These are phyloP conservation scores for Ceriagrion tenellum DNA, from an alignment of 2,888 invertebrate species.

Conservation along the genomic window DNA sequence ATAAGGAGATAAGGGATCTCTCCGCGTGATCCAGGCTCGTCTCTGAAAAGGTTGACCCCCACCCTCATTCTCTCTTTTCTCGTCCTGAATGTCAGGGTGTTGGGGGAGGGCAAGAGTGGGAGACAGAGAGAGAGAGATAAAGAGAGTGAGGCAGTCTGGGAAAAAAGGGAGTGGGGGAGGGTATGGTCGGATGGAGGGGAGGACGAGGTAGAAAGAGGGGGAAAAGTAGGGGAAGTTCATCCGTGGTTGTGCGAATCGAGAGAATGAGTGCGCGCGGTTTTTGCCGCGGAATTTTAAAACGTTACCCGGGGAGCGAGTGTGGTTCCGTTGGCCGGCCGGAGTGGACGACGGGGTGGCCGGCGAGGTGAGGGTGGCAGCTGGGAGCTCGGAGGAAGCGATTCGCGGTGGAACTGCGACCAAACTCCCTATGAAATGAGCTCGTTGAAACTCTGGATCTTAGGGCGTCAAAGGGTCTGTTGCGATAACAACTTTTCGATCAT, in stretches of 20 bases:
- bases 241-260: background rate
- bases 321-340: background rate
- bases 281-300: background rate
- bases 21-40: background rate
- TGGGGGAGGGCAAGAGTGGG: background rate
- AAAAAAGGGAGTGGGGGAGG: background rate
- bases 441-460: too few relatives aligned
- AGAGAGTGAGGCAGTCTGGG: background rate
- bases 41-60: slow-evolving; percentile 6
- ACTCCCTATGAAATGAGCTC: too few relatives aligned
- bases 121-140: background rate
- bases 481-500: too few relatives aligned
- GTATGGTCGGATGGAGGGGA: background rate
- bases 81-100: background rate
- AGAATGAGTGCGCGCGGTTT: background rate
- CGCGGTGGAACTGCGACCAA: too few relatives aligned
- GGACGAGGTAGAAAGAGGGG: background rate
- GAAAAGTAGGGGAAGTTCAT: background rate
- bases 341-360: background rate
- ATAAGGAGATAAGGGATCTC: background rate
- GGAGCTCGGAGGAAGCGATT: too few relatives aligned
- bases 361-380: background rate
- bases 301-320: background rate
- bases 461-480: too few relatives aligned
- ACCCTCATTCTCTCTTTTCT: background rate